A percentile compares a stretch with the other conserved stretches of the same genome.
Conservation (phyloP, 2,888 invertebrate species). For the Corbicula japonica region DNA sequence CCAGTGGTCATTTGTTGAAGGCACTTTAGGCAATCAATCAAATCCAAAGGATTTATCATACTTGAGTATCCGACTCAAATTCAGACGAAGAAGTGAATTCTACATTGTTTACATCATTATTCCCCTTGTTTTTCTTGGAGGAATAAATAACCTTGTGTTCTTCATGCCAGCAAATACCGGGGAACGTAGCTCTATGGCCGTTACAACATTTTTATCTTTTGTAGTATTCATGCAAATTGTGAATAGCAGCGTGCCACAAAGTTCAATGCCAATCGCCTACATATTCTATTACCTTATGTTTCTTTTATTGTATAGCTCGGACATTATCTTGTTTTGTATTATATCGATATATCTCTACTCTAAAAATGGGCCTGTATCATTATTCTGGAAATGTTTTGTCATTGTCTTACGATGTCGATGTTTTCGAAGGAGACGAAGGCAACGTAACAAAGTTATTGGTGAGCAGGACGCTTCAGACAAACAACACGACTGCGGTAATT, state of each 20-base stretch:
- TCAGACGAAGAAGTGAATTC: conserved; percentile 44
- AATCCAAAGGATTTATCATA: too few species aligned
- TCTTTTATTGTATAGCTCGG: conserved; percentile 42
- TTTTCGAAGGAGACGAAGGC: too few species aligned
- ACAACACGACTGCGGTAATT: not conserved
- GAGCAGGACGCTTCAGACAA: too few species aligned
- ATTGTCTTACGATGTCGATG: too few species aligned
- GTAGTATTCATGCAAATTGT: conserved; percentile 59
- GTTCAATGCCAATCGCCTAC: conserved; percentile 51
- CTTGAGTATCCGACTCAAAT: conserved; percentile 3
- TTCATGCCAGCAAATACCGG: conserved; percentile 53
- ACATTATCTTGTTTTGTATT: conserved; percentile 35
- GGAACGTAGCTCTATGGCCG: conserved; percentile 49
- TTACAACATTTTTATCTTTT: conserved; percentile 57
- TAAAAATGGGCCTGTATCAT: too few species aligned
- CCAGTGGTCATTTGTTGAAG: too few species aligned
- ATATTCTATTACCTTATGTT: conserved; percentile 52
- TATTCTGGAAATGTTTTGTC: too few species aligned
- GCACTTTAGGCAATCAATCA: too few species aligned
- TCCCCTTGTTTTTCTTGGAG: conserved; percentile 47
- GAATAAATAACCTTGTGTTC: conserved; percentile 49
- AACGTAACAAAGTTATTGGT: too few species aligned
- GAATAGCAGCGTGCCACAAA: conserved; percentile 54
- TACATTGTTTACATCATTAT: conserved; percentile 48
- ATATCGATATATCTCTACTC: too few species aligned